phyloP scores from a whole-genome alignment of 1,140 invertebrate genomes.

The Drosophila kikkawai region DNA sequence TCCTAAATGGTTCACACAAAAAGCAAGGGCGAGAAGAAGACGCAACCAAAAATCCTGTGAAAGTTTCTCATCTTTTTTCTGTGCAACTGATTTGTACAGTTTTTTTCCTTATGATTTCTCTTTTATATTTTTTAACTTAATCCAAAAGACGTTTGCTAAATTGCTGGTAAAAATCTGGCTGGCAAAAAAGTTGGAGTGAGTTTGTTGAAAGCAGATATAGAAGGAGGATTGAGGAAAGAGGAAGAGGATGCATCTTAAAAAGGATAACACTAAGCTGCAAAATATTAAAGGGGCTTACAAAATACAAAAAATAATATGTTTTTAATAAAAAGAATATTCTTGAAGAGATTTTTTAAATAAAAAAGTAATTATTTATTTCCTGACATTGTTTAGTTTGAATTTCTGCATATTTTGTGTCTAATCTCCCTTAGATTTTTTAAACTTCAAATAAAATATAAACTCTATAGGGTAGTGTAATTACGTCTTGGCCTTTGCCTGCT shows the following conservation, averaged over 20 bases:
- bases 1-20: constrained; percentile 65
- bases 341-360: neutral
- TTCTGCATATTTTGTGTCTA: accelerated
- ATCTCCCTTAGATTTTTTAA: too few relatives aligned
- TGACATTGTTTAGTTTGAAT: too few relatives aligned
- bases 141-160: constrained; percentile 77
- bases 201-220: constrained; percentile 11
- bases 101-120: constrained; percentile 72
- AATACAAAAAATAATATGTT: too few relatives aligned
- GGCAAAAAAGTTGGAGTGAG: constrained; percentile 18
- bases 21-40: constrained; percentile 43
- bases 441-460: neutral
- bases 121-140: constrained; percentile 77
- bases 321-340: neutral
- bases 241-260: constrained; percentile 15
- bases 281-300: neutral
- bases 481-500: constrained; percentile 36
- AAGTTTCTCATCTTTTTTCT: constrained; percentile 71
- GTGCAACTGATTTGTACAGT: constrained; percentile 80
- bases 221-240: neutral
- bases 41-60: constrained; percentile 45
- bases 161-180: constrained; percentile 71
- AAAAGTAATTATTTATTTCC: too few relatives aligned
- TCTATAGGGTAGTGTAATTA: constrained; percentile 61
- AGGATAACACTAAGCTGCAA: constrained; percentile 42